Evolutionary conservation across 1,140 invertebrate species (phyloP).

Genomic region (Conus ventricosus): DNA sequence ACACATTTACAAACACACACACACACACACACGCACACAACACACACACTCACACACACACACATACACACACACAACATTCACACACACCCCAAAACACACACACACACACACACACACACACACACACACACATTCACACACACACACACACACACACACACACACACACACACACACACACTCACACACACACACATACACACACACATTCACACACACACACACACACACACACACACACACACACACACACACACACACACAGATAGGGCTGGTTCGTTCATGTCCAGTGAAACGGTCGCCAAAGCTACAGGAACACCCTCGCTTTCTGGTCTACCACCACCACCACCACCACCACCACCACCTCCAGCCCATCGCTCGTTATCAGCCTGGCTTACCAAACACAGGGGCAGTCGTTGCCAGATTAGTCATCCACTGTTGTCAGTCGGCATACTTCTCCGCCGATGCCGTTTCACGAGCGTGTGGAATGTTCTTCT

Average conservation of each 20-base stretch:
- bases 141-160: not conserved
- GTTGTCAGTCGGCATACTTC: not conserved
- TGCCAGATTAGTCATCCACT: too few species aligned
- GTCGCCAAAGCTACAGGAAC: too few species aligned
- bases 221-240: not conserved
- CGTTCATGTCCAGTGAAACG: too few species aligned
- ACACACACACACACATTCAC: not conserved
- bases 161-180: not conserved
- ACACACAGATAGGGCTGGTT: too few species aligned
- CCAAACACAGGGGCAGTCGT: too few species aligned
- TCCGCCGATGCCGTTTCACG: not conserved
- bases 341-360: too few species aligned
- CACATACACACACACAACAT: not conserved
- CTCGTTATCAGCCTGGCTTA: too few species aligned
- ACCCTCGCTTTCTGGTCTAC: too few species aligned
- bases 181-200: not conserved
- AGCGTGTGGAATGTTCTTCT: too few species aligned
- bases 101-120: conserved; percentile 6
- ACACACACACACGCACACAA: not conserved
- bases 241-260: too few species aligned
- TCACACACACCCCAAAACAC: not conserved
- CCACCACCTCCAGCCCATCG: too few species aligned
- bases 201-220: not conserved
- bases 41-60: not conserved
- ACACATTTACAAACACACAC: not conserved